A percentile compares a stretch with the other conserved stretches of the same genome.
phyloP scores from a whole-genome alignment of 1,140 invertebrate genomes.

The Drosophila hydei region DNA sequence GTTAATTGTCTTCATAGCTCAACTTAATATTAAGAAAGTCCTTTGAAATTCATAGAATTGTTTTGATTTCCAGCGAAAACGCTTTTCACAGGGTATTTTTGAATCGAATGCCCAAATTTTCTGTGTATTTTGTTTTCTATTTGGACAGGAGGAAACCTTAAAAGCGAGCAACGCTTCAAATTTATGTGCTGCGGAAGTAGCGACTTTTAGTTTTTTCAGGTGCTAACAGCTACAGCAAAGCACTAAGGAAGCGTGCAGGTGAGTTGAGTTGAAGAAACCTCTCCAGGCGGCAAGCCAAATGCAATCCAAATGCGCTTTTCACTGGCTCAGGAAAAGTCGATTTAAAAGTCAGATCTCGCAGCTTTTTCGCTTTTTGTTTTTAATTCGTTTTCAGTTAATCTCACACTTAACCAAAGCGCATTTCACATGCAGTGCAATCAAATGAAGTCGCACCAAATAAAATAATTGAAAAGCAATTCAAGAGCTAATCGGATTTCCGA shows the following conservation, averaged over 20 bases:
- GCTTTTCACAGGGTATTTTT: too few relatives aligned
- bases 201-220: constrained; percentile 79
- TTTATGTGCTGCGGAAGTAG: constrained; percentile 74
- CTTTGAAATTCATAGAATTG: too few relatives aligned
- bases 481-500: constrained; percentile 32
- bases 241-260: constrained; percentile 1
- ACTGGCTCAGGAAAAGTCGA: constrained; percentile 35
- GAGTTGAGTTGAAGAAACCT: constrained; percentile 1
- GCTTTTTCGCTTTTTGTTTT: constrained; percentile 25
- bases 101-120: too few relatives aligned
- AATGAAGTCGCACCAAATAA: constrained; percentile 76
- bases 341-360: constrained; percentile 40
- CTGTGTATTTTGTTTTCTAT: constrained; percentile 21
- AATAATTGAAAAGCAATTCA: constrained; percentile 34
- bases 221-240: constrained; percentile 43
- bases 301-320: constrained; percentile 35
- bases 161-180: constrained; percentile 66
- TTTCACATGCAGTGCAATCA: constrained; percentile 66
- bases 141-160: constrained; percentile 54
- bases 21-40: too few relatives aligned
- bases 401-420: constrained; percentile 8
- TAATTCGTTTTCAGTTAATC: constrained; percentile 34
- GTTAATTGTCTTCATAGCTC: too few relatives aligned
- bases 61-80: too few relatives aligned
- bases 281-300: constrained; percentile 41